phyloP scores from a whole-genome alignment of 2,888 invertebrate genomes.

The Xylocampa areola region DNA sequence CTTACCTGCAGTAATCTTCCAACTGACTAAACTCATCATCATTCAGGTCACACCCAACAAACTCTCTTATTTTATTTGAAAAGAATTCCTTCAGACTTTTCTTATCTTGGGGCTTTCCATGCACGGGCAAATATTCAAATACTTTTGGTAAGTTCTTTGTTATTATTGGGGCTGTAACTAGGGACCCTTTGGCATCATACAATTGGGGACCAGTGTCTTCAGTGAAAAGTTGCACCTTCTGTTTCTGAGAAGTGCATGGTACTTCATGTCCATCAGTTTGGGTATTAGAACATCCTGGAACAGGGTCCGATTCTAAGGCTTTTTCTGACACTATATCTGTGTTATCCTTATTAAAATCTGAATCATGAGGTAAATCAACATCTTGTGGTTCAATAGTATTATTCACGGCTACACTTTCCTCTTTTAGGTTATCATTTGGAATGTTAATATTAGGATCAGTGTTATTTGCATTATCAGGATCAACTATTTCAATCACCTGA shows the following conservation, averaged over 20 bases:
- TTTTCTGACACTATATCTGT: not conserved
- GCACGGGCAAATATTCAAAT: conserved; percentile 75
- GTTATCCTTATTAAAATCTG: too few relatives aligned
- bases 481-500: not conserved
- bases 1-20: conserved; percentile 83
- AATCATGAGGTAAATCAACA: not conserved
- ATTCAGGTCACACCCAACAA: conserved; percentile 74
- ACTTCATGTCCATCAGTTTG: conserved; percentile 1
- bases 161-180: conserved; percentile 73
- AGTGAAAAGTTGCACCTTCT: conserved; percentile 61
- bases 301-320: not conserved
- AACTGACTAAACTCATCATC: conserved; percentile 80
- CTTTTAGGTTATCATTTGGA: not conserved
- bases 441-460: not conserved
- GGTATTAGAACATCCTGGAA: not conserved
- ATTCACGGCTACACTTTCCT: not conserved
- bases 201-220: conserved; percentile 69
- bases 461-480: not conserved
- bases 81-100: conserved; percentile 64
- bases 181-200: conserved; percentile 67
- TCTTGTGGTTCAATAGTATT: not conserved
- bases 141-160: conserved; percentile 72
- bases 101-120: conserved; percentile 64
- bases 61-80: conserved; percentile 71
- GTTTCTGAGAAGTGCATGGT: conserved; percentile 16